Base-by-base conservation (phyloP, 2,888 invertebrate genomes). In the Masnerella sp. region DNA sequence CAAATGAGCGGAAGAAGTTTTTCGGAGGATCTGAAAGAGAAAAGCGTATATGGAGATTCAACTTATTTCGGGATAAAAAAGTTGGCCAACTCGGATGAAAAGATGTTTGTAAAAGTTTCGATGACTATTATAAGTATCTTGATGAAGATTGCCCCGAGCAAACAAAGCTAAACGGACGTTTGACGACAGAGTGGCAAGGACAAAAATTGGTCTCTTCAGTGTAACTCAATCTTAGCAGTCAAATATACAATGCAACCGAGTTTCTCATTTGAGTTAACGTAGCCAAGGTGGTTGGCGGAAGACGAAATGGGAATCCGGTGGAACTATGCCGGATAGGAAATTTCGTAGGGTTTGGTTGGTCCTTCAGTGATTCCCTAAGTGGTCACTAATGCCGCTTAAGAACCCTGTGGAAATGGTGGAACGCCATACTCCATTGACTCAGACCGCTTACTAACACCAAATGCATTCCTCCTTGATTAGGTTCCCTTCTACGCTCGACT, bases 401-500 rank as follows among this genome's bases (percentile, higher is more conserved):
- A 83, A 83, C 81, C 77, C 77, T 77, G 76, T 80, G 82, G 82
- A 80, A 81, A 80, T 79, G 77, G 70, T 79, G 82, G 78, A 83
- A 82, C 81, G 80, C 77, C 77, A 77, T 78, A 79, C 73, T 80
- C 77, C 78, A 81, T 82, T 80, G 78, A 79, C 77, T 79, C 79
- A 77, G 77, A 78, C 82, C 79, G 78, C 78, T 79, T 75, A 80
- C 79, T 78, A 81, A 82, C 83, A 80, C 80, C 78, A 80, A 79
- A 83, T 79, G 83, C 83, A 84, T 84, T 83, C 83, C 84, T 80
- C 70, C 82, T 82, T 84, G 82, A 84, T 84, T 83, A 82, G 83
- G 80, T 79, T 78, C 54, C 47, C 75, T 77, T 76, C 74, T 75
- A 77, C 75, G 56, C 74, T 75, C 75, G 75, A 54, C 78, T 79